A percentile compares a stretch with the other conserved stretches of the same genome.
Evolutionary conservation across 2,797 vertebrate genomes (phyloP).

Genomic region (Periophthalmus magnuspinnatus): DNA sequence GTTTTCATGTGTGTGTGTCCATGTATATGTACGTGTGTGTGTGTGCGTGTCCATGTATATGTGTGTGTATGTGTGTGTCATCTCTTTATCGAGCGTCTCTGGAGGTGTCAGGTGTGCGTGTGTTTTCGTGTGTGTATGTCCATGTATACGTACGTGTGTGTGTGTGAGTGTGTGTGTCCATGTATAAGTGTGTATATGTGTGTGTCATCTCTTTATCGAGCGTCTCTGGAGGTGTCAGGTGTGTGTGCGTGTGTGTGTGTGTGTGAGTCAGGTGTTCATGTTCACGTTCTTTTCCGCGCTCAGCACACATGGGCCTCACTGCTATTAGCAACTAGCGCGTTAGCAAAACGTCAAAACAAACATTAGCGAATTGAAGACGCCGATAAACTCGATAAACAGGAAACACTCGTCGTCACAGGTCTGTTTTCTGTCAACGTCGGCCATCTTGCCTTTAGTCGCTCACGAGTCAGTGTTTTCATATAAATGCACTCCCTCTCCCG

Average conservation of each 20-base stretch:
- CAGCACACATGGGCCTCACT: constrained; percentile 67
- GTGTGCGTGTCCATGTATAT: too few relatives aligned
- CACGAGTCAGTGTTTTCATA: too few relatives aligned
- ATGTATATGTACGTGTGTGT: too few relatives aligned
- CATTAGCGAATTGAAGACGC: constrained; percentile 48
- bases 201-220: constrained; percentile 76
- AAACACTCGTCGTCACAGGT: too few relatives aligned
- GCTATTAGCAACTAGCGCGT: constrained; percentile 60
- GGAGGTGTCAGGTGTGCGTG: too few relatives aligned
- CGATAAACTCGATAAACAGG: constrained; percentile 36
- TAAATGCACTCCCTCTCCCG: too few relatives aligned
- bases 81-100: too few relatives aligned
- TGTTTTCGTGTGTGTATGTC: too few relatives aligned
- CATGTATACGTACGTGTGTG: background rate
- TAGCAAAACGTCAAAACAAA: constrained; percentile 66
- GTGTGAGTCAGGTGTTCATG: constrained; percentile 77
- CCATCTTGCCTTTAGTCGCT: too few relatives aligned
- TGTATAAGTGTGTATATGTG: constrained; percentile 38
- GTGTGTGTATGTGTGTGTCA: too few relatives aligned
- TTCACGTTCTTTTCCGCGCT: constrained; percentile 77
- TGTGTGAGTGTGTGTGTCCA: constrained; percentile 8
- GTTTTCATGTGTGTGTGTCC: too few relatives aligned
- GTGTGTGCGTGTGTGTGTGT: constrained; percentile 49
- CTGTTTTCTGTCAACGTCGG: too few relatives aligned
- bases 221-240: constrained; percentile 80